Percentiles rank a stretch among this genome's conserved stretches.
Evolutionary conservation across 2,888 invertebrate genomes (phyloP).

Genomic region (Caenorhabditis parvicauda): DNA sequence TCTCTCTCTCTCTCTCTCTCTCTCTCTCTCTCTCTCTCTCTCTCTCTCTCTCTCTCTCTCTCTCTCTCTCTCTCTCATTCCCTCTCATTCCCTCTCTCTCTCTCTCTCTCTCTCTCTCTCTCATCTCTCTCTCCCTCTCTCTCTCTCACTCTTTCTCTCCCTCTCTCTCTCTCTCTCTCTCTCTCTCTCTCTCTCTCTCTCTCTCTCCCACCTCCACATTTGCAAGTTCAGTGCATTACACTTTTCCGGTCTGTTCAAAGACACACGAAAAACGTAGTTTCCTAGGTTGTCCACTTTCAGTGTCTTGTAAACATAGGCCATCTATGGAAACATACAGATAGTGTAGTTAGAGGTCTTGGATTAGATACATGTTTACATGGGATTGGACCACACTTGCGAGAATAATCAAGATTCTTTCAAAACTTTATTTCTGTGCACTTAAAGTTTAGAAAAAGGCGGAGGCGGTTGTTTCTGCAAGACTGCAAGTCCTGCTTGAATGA

Average conservation of each 20-base stretch:
- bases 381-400: neutral
- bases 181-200: neutral
- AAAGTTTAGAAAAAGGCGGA: conserved; percentile 29
- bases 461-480: conserved; percentile 46
- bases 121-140: conserved; percentile 15
- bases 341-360: neutral
- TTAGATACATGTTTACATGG: too few species aligned
- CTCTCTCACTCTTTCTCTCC: neutral
- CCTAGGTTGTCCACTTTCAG: too few species aligned
- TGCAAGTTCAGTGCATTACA: conserved; percentile 20
- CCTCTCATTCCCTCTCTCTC: conserved; percentile 8
- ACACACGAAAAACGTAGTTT: conserved; percentile 71
- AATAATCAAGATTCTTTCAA: neutral
- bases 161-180: neutral
- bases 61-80: conserved; percentile 5
- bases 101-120: conserved; percentile 7
- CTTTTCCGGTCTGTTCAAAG: conserved; percentile 79
- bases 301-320: too few species aligned
- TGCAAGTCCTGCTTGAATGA: conserved; percentile 76
- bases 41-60: too few species aligned
- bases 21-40: neutral
- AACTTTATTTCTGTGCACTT: neutral
- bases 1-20: neutral
- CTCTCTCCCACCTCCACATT: conserved; percentile 6
- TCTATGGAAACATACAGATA: neutral